Percentiles rank a stretch among this genome's conserved stretches.
Conservation (phyloP, 2,888 invertebrate genomes). For the Patella depressa region DNA sequence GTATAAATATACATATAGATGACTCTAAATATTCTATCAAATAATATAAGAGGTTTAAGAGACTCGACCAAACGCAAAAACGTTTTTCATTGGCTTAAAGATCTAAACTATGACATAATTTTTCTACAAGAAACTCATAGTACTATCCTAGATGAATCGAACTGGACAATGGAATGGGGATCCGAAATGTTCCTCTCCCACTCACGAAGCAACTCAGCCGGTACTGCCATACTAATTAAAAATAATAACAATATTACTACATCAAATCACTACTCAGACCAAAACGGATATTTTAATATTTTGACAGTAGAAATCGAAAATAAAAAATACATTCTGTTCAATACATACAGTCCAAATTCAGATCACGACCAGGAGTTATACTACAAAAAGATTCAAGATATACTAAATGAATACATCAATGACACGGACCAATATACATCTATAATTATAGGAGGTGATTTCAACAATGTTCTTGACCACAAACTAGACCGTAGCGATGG, state of each 20-base stretch:
- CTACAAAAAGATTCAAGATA: neutral
- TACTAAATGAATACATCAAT: neutral
- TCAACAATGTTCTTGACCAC: neutral
- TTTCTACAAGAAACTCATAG: constrained; percentile 6
- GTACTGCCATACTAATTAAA: neutral
- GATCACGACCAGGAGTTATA: neutral
- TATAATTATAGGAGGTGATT: neutral
- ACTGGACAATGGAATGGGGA: neutral
- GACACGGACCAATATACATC: neutral
- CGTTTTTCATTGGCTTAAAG: neutral
- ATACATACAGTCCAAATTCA: neutral
- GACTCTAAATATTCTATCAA: neutral
- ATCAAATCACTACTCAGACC: neutral
- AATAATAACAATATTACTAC: neutral
- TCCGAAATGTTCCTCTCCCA: neutral
- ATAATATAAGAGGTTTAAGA: neutral
- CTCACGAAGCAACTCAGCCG: neutral
- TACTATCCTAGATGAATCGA: neutral
- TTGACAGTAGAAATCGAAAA: neutral
- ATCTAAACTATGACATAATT: neutral
- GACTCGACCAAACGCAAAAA: neutral
- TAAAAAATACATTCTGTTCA: neutral
- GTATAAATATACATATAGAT: neutral
- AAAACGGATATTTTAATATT: neutral
- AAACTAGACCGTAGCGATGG: no score